Evolutionary conservation across 2,797 vertebrate genomes (phyloP).

Genomic region (Luscinia megarhynchos): DNA sequence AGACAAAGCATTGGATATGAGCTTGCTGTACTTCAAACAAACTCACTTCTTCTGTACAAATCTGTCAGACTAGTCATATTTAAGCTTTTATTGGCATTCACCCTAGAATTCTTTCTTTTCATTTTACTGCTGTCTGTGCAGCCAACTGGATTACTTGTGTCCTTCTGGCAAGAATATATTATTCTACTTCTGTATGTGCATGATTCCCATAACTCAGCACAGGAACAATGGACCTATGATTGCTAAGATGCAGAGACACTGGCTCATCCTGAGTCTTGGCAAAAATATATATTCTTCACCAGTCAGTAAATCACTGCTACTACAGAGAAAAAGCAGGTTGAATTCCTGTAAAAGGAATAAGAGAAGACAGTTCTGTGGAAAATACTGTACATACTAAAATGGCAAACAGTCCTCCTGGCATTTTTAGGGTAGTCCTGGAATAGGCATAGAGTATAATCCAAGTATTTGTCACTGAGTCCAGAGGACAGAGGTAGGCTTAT

Average conservation of each 20-base stretch:
- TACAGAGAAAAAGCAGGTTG: not conserved
- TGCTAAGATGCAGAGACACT: not conserved
- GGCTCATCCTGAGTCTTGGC: not conserved
- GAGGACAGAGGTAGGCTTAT: not conserved
- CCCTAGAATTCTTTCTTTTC: not conserved
- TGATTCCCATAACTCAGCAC: not conserved
- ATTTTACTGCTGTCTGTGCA: not conserved
- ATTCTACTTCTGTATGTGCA: not conserved
- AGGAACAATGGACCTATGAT: constrained; percentile 35
- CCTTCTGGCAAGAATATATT: not conserved
- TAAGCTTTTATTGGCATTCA: constrained; percentile 26
- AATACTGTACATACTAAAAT: not conserved
- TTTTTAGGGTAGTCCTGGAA: not conserved
- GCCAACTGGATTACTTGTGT: constrained; percentile 31
- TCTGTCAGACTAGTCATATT: not conserved
- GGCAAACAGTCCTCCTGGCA: not conserved
- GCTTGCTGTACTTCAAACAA: not conserved
- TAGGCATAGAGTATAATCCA: not conserved
- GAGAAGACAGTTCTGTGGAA: not conserved
- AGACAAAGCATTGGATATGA: not conserved
- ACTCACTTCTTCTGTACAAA: not conserved
- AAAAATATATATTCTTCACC: not conserved
- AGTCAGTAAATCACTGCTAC: not conserved
- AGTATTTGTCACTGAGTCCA: not conserved
- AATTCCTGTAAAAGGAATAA: not conserved